Evolutionary conservation across 2,888 invertebrate species (phyloP), one percentile per base, ranked within the genome.

Genomic region (Stictocephala bisonia): DNA sequence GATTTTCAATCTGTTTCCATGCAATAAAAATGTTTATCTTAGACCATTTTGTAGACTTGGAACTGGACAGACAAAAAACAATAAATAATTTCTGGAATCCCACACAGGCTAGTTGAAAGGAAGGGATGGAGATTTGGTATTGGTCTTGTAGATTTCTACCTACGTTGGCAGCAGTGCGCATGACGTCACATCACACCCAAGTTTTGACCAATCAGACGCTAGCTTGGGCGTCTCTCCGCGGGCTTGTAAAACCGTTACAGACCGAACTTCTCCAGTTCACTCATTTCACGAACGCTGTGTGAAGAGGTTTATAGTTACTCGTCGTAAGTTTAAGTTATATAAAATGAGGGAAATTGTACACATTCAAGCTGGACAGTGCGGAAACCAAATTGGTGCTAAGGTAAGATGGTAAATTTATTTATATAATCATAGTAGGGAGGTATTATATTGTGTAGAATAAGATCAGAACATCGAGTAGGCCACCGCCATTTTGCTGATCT

Each of bases 351-450:
- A 95, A 90, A 95, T 95, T 82, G 94, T 95, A 79, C 95, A 95
- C 85, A 87, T 95, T 77, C 95, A 95, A 84, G 94, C 92, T 75
- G 95, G 95, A 74, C 95, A 95, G 85, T 95, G 95, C 84, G 95
- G 95, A 77, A 95, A 95, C 84, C 95, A 96, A 86, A 95, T 96
- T 82, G 95, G 95, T 79, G 93, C 95, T 76, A 95, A 95, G 92
- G 95, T 95, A 83, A 85, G 81, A 79, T 72, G 2, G 2, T 2
- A 22, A 29, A 29, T 29, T 29, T 4, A n/a, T n/a, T n/a, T n/a
- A n/a, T n/a, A n/a, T n/a, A n/a, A n/a, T n/a, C n/a, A n/a, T n/a
- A n/a, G n/a, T n/a, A n/a, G n/a, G n/a, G n/a, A n/a, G n/a, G n/a
- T n/a, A n/a, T n/a, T n/a, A n/a, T n/a, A n/a, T n/a, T n/a, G n/a